phyloP scores from a whole-genome alignment of 1,140 invertebrate genomes.

The Eumeta japonica region DNA sequence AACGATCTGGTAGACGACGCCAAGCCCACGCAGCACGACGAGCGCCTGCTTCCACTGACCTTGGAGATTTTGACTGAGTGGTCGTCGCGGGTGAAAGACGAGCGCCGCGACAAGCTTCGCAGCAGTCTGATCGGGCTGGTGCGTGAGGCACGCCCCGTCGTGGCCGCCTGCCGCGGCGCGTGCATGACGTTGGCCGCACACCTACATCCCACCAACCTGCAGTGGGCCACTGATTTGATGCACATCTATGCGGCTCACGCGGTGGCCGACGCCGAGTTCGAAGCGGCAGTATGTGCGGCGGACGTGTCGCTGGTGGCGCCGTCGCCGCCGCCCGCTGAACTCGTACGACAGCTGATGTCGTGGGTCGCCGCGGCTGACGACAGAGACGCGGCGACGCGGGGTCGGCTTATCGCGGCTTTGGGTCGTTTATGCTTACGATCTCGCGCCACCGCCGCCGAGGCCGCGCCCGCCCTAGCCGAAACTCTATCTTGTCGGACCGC shows the following conservation, averaged over 20 bases:
- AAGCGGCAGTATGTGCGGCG: slow-evolving; percentile 33
- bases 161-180: slow-evolving; percentile 30
- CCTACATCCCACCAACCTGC: slow-evolving; percentile 29
- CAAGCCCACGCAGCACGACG: slow-evolving; percentile 27
- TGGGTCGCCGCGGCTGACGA: slow-evolving; percentile 28
- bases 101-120: slow-evolving; percentile 19
- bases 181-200: slow-evolving; percentile 27
- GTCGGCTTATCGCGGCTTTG: slow-evolving; percentile 31
- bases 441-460: slow-evolving; percentile 24
- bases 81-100: slow-evolving; percentile 18
- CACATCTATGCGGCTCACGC: slow-evolving; percentile 37
- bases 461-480: slow-evolving; percentile 29
- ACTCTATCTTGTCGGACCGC: slow-evolving; percentile 19
- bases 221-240: slow-evolving; percentile 38
- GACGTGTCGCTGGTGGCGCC: slow-evolving; percentile 38
- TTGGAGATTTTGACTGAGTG: slow-evolving; percentile 37
- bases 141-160: slow-evolving; percentile 4
- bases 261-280: slow-evolving; percentile 13
- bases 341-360: slow-evolving; percentile 24
- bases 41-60: slow-evolving; percentile 28
- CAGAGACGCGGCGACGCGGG: slow-evolving; percentile 6
- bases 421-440: slow-evolving; percentile 43
- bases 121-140: too few species aligned
- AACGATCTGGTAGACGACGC: slow-evolving; percentile 26
- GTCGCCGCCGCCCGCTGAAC: slow-evolving; percentile 18